Percentiles rank a stretch among this genome's conserved stretches.
These are phyloP conservation scores for Malthinus seriepunctatus DNA, from an alignment of 2,888 invertebrate genomes.

Conservation along the genomic window DNA sequence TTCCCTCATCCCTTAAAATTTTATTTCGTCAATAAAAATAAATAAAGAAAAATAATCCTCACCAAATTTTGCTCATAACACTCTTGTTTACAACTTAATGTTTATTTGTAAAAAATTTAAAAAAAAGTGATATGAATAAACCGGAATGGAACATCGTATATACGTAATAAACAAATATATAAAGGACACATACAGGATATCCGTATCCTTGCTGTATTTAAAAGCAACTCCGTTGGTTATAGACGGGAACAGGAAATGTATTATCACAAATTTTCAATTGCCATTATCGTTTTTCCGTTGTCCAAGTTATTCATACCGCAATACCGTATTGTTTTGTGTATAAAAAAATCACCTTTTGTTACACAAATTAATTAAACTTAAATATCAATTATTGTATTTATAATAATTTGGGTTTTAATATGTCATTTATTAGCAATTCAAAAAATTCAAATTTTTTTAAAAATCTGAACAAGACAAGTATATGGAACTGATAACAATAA, in stretches of 20 bases:
- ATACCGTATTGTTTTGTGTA: slow-evolving; percentile 22
- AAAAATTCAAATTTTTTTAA: background rate
- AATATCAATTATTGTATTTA: background rate
- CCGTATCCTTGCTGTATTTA: slow-evolving; percentile 52
- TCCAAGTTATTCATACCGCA: slow-evolving; percentile 21
- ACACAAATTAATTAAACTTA: background rate
- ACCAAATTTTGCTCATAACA: too few species aligned
- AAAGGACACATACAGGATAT: slow-evolving; percentile 50
- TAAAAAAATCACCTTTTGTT: slow-evolving; percentile 6
- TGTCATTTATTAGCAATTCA: background rate
- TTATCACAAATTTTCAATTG: slow-evolving; percentile 54
- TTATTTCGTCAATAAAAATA: too few species aligned
- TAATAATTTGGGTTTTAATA: background rate
- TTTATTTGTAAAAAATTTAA: slow-evolving; percentile 11
- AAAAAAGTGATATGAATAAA: slow-evolving; percentile 19
- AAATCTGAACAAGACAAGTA: too few species aligned
- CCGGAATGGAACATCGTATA: slow-evolving; percentile 29
- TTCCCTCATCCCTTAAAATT: background rate
- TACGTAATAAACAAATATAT: slow-evolving; percentile 32
- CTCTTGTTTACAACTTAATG: too few species aligned
- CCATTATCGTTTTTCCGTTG: slow-evolving; percentile 50
- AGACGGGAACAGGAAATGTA: slow-evolving; percentile 52
- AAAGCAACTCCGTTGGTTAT: slow-evolving; percentile 36
- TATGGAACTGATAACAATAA: too few species aligned
- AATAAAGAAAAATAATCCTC: too few species aligned